Base-by-base conservation (phyloP, 2,888 invertebrate genomes). In the Miltochrista miniata region DNA sequence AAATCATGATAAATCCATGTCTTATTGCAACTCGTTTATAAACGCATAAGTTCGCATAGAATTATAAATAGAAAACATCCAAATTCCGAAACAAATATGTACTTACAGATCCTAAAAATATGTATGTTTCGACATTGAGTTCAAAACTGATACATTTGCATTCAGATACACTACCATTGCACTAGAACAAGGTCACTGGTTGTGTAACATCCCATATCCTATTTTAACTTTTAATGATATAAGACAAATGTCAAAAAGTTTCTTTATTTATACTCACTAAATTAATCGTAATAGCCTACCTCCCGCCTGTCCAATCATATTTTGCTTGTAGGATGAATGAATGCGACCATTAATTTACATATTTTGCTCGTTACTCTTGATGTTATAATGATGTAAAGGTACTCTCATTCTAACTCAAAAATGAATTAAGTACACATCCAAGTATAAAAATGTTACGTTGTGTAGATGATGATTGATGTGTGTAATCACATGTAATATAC, bases 401-500 rank as follows among this genome's bases (percentile, higher is more conserved):
- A 24, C 18, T 24, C 18, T 24, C 18, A 24, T 7, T 7, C 11
- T 41, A 34, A 29, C 8, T 30, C 38, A 36, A 43, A n/a, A 30
- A 39, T 29, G 11, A 48, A 44, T 44, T 43, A 48, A 48, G 31
- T 13, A 39, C 31, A 49, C 38, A 41, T 52, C 35, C 38, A 61
- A 34, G 40, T 35, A 41, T 47, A 15, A 48, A 51, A 48, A 38
- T 57, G 51, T 50, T 51, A 58, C 47, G 52, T 47, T 45, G 41
- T 50, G 31, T 29, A 35, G 12, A 53, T 45, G 40, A 57, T 56
- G 54, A 56, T 44, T 35, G 33, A 50, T 49, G 48, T 40, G 38
- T 53, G 49, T 57, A 59, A 67, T 61, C 49, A 49, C 36, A 51
- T 48, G 34, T 59, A 67, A 75, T 66, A 61, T 67, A 76, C 73